Evolutionary conservation across 1,140 invertebrate genomes (phyloP).

Genomic region (Scaptodrosophila lebanonensis): DNA sequence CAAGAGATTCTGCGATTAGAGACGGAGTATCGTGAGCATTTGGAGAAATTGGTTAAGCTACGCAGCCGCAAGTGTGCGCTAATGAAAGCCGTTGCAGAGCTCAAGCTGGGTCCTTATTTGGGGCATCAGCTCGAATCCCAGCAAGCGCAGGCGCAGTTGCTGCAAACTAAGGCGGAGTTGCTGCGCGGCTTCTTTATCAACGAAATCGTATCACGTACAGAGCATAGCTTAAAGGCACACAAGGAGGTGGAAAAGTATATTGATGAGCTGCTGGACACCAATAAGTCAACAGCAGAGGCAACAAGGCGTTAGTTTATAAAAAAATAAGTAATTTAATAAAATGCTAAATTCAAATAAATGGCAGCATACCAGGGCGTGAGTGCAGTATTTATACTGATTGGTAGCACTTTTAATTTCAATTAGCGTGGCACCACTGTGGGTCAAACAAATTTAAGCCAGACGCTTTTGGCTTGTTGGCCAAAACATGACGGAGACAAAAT

Average conservation of each 20-base stretch:
- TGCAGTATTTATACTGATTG: not conserved
- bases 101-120: constrained; percentile 60
- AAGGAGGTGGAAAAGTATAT: constrained; percentile 55
- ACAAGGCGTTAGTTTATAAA: not conserved
- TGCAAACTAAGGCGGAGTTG: constrained; percentile 54
- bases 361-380: not conserved
- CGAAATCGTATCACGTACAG: constrained; percentile 43
- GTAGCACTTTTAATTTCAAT: not conserved
- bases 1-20: constrained; percentile 49
- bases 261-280: constrained; percentile 39
- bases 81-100: constrained; percentile 41
- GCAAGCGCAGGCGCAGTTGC: constrained; percentile 41
- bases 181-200: constrained; percentile 41
- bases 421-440: constrained; percentile 15
- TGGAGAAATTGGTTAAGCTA: constrained; percentile 31
- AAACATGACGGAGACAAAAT: constrained; percentile 18
- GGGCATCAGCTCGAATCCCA: constrained; percentile 46
- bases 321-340: not conserved
- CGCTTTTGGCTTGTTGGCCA: constrained; percentile 5
- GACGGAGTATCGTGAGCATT: constrained; percentile 35
- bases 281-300: not conserved
- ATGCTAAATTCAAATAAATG: constrained; percentile 16
- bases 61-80: constrained; percentile 41
- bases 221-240: constrained; percentile 57
- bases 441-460: constrained; percentile 25